Conservation (phyloP, 1,140 invertebrate species). For the Oncopodura yosiiana region DNA sequence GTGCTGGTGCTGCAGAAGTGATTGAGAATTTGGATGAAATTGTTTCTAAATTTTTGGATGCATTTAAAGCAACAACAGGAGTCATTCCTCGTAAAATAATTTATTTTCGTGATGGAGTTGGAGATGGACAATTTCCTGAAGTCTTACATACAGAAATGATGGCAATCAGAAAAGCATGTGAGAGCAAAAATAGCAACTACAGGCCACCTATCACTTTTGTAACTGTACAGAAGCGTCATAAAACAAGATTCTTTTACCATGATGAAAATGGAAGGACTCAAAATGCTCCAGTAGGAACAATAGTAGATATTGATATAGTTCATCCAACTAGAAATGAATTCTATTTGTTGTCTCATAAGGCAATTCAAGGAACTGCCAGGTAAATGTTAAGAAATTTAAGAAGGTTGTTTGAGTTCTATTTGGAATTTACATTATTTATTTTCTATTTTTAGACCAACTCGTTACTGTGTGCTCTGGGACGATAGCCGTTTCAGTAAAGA, state of each 20-base stretch:
- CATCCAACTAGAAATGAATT: conserved; percentile 75
- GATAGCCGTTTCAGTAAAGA: conserved; percentile 62
- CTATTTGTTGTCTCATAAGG: conserved; percentile 63
- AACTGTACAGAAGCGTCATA: too few relatives aligned
- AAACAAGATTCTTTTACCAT: too few relatives aligned
- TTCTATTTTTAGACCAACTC: conserved; percentile 78
- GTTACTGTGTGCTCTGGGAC: conserved; percentile 76
- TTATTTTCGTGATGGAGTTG: conserved; percentile 43
- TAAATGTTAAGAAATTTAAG: too few relatives aligned
- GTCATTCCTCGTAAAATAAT: conserved; percentile 38
- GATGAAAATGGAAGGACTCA: too few relatives aligned
- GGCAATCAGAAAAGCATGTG: conserved; percentile 57
- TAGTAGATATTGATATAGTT: conserved; percentile 70
- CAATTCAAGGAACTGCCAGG: too few relatives aligned
- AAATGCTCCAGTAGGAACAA: conserved; percentile 75
- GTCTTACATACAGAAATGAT: conserved; percentile 46
- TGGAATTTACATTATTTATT: too few relatives aligned
- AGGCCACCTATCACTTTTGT: too few relatives aligned
- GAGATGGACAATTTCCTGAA: conserved; percentile 41
- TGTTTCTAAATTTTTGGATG: conserved; percentile 32
- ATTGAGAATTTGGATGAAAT: conserved; percentile 35
- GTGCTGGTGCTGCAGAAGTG: conserved; percentile 24
- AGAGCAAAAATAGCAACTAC: too few relatives aligned
- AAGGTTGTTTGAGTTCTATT: too few relatives aligned
- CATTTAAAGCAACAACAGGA: conserved; percentile 29